Evolutionary conservation across 1,140 invertebrate species (phyloP).

Genomic region (Halyomorpha halys): DNA sequence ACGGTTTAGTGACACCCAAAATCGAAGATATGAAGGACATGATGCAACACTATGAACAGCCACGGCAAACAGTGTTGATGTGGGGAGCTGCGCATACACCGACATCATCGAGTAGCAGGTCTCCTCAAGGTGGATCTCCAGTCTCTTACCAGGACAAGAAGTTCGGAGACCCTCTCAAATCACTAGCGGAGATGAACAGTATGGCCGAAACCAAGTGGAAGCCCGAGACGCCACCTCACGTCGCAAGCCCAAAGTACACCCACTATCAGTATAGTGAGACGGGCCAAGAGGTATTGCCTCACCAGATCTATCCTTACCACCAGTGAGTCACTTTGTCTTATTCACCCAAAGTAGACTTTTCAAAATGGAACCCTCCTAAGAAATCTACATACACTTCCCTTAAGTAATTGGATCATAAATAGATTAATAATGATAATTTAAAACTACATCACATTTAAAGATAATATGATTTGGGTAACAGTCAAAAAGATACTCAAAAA

Average conservation of each 20-base stretch:
- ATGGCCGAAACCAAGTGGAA: conserved; percentile 43
- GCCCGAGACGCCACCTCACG: conserved; percentile 32
- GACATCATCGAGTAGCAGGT: conserved; percentile 33
- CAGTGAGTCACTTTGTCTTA: conserved; percentile 43
- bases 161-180: conserved; percentile 44
- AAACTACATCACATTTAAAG: too few relatives aligned
- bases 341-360: conserved; percentile 25
- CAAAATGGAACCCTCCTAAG: conserved; percentile 17
- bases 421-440: too few relatives aligned
- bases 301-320: conserved; percentile 52
- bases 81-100: conserved; percentile 50
- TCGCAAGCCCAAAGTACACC: conserved; percentile 36
- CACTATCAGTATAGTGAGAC: conserved; percentile 30
- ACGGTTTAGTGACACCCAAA: conserved; percentile 49
- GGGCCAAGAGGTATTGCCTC: conserved; percentile 47
- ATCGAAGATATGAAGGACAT: conserved; percentile 53
- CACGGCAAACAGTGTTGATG: conserved; percentile 75
- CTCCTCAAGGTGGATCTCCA: conserved; percentile 29
- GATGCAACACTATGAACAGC: conserved; percentile 40
- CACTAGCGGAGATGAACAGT: conserved; percentile 47
- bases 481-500: too few relatives aligned
- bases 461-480: too few relatives aligned
- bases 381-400: too few relatives aligned
- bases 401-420: too few relatives aligned
- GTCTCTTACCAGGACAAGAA: conserved; percentile 27